Percentiles rank a stretch among this genome's conserved stretches.
Conservation (phyloP, 2,888 invertebrate species). For the Oscheius sp. region DNA sequence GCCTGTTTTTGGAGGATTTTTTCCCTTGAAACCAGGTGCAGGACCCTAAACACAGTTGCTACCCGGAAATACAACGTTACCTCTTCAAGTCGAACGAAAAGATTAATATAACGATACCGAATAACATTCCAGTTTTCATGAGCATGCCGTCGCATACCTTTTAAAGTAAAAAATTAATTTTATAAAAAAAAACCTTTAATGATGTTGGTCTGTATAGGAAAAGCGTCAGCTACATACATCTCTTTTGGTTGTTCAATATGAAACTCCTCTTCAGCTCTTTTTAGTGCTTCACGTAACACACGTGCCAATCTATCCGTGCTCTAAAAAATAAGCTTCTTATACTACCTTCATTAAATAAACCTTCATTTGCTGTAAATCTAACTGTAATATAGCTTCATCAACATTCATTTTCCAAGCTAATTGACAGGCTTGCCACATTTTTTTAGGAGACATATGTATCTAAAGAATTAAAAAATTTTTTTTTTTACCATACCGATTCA, state of each 20-base stretch:
- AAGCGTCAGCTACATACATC: slow-evolving; percentile 69
- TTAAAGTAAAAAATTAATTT: background rate
- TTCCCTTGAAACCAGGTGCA: slow-evolving; percentile 35
- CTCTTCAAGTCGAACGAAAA: slow-evolving; percentile 68
- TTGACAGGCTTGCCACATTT: slow-evolving; percentile 66
- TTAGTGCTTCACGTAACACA: slow-evolving; percentile 60
- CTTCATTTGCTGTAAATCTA: slow-evolving; percentile 58
- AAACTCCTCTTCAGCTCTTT: slow-evolving; percentile 63
- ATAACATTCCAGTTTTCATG: slow-evolving; percentile 63
- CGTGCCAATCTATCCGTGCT: slow-evolving; percentile 55
- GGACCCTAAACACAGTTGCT: slow-evolving; percentile 28
- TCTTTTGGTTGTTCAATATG: slow-evolving; percentile 60
- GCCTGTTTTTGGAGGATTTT: slow-evolving; percentile 42
- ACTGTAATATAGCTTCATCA: slow-evolving; percentile 62
- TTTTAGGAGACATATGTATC: slow-evolving; percentile 61
- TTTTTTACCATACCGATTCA: slow-evolving; percentile 36
- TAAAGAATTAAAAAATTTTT: background rate
- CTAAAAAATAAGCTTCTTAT: slow-evolving; percentile 21
- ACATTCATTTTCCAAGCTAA: slow-evolving; percentile 65
- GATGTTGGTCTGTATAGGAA: slow-evolving; percentile 64
- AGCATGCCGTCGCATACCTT: slow-evolving; percentile 63
- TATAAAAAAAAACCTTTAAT: slow-evolving; percentile 55
- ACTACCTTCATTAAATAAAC: slow-evolving; percentile 21
- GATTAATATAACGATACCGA: slow-evolving; percentile 65
- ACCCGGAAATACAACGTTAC: slow-evolving; percentile 34